Conservation (phyloP, 2,888 invertebrate genomes). For the Pollenia labialis region DNA sequence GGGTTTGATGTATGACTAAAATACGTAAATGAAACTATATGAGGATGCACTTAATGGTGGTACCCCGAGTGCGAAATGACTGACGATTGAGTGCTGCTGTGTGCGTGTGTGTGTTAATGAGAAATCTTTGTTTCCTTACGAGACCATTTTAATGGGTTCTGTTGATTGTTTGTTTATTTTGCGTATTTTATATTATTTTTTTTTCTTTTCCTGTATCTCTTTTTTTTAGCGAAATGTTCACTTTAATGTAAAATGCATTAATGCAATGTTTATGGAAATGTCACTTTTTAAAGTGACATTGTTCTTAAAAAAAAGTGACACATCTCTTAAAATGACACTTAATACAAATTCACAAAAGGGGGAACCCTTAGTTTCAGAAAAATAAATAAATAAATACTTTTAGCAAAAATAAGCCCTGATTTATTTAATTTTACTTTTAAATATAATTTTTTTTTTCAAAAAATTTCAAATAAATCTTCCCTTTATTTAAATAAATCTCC, state of each 20-base stretch:
- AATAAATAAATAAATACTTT: constrained; percentile 43
- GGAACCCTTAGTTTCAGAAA: constrained; percentile 49
- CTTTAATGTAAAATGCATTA: constrained; percentile 69
- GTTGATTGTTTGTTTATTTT: constrained; percentile 60
- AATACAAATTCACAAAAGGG: constrained; percentile 6
- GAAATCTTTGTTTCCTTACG: constrained; percentile 53
- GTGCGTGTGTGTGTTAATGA: constrained; percentile 31
- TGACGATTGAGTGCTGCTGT: not conserved
- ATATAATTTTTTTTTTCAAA: constrained; percentile 7
- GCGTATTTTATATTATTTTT: constrained; percentile 27
- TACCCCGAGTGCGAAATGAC: constrained; percentile 7
- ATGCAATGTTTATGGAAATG: constrained; percentile 71
- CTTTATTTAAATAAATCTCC: constrained; percentile 14
- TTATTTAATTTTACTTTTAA: constrained; percentile 38
- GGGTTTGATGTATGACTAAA: constrained; percentile 51
- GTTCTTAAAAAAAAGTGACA: constrained; percentile 50
- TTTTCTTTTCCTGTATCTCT: not conserved
- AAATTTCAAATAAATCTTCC: constrained; percentile 26
- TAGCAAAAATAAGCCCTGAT: constrained; percentile 55
- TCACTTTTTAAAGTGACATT: constrained; percentile 68
- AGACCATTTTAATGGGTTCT: constrained; percentile 30
- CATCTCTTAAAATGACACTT: constrained; percentile 17
- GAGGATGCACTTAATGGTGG: constrained; percentile 45
- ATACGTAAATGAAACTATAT: constrained; percentile 54
- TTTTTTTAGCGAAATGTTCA: not conserved